Base-by-base conservation (phyloP, 2,113 vertebrate species). In the Tonatia bakeri region DNA sequence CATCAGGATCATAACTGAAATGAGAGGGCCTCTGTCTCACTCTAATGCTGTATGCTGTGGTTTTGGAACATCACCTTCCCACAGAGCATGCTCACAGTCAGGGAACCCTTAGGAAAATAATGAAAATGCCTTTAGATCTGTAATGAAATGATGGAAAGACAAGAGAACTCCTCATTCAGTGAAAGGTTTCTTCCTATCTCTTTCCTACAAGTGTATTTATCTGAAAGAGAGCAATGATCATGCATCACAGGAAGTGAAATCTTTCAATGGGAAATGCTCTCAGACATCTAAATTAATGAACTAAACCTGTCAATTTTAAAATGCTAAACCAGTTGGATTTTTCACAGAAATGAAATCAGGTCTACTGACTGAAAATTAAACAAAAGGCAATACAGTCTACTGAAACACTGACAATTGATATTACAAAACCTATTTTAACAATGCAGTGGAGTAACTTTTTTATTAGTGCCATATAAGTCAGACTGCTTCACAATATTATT, bases 251-350 rank as follows among this genome's bases (percentile, higher is more conserved):
- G 94, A 96, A 94, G 72, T 17, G 92, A 52, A 92, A 70, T 93
- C 81, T 94, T 96, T 97, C 76, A 82, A 50, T 86, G 64, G 33
- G 45, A 97, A 96, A 96, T 69, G 24, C 61, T 95, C 90, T 91
- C 9, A 93, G 91, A 96, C 76, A 61, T 90, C 73, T 95, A 95
- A 96, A 97, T 97, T 97, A 96, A 97, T 97, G 87, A 94, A 93
- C 75, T 96, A 95, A 96, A 47, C 86, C 43, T 97, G 69, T 97
- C 92, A 94, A 14, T 80, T 97, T 97, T 82, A 91, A 96, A 94
- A 86, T 90, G 80, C 43, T 97, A 85, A 95, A 88, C 76, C 97
- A 86, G 10, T 28, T 96, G 87, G 80, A 79, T 73, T 96, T 97
- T 97, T 82, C 87, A 96, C 91, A 43, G 24, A 89, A 86, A 89